Conservation (phyloP, 2,113 vertebrate genomes). For the Microtus pennsylvanicus region DNA sequence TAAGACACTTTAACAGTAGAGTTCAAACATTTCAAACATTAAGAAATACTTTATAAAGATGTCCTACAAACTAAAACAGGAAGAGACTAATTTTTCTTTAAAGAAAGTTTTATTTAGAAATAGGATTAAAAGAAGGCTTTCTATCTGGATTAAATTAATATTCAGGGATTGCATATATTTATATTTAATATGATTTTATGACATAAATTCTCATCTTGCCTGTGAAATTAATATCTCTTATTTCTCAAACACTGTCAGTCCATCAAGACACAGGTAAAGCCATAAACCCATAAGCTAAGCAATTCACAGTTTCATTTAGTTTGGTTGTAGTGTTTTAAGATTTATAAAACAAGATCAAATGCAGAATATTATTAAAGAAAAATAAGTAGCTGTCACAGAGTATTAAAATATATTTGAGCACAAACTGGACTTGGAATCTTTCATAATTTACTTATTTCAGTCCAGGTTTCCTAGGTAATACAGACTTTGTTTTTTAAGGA, state of each 20-base stretch:
- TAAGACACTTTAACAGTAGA: neutral
- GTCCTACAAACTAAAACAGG: neutral
- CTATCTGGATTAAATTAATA: conserved; percentile 35
- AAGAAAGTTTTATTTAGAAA: conserved; percentile 13
- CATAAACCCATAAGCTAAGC: neutral
- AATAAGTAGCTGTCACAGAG: neutral
- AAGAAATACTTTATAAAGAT: conserved; percentile 16
- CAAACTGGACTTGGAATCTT: conserved; percentile 19
- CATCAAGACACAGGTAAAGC: neutral
- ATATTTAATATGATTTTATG: conserved; percentile 24
- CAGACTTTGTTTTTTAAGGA: conserved; percentile 15
- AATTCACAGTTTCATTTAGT: conserved; percentile 30
- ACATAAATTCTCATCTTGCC: neutral
- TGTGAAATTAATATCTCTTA: conserved; percentile 9
- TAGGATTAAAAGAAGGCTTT: neutral
- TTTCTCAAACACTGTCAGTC: neutral
- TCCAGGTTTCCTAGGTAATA: conserved; percentile 22
- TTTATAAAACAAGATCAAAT: conserved; percentile 3
- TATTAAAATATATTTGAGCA: neutral
- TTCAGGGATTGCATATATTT: neutral
- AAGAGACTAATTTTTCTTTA: too few relatives aligned
- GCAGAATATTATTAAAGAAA: conserved; percentile 14
- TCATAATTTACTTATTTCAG: neutral
- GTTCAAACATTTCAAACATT: neutral
- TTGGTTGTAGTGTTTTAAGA: conserved; percentile 20